Conservation (phyloP, 2,888 invertebrate species). For the Epinotia ramella region DNA sequence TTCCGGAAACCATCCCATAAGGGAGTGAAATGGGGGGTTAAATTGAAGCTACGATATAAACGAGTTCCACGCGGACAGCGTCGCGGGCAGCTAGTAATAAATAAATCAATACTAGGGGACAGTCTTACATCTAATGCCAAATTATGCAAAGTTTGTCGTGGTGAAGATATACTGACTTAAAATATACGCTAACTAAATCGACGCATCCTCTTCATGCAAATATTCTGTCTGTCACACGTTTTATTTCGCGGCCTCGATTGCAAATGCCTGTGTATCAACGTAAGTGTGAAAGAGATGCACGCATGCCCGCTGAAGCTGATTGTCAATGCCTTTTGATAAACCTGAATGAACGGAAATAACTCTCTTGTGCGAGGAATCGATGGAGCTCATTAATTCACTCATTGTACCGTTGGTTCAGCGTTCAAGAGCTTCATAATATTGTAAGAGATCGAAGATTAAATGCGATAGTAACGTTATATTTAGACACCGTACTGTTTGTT, state of each 20-base stretch:
- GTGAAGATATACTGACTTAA: too few species aligned
- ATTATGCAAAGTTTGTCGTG: too few species aligned
- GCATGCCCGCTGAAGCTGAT: neutral
- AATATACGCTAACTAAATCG: neutral
- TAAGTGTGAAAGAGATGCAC: conserved; percentile 26
- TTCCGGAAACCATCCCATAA: too few species aligned
- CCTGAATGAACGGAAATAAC: conserved; percentile 26
- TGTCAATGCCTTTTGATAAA: conserved; percentile 9
- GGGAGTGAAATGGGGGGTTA: too few species aligned
- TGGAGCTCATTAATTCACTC: conserved; percentile 18
- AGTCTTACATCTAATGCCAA: too few species aligned
- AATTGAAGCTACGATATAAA: too few species aligned
- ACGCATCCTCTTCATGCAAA: neutral
- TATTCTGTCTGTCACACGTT: neutral
- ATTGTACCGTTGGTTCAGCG: neutral
- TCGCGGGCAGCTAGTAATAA: too few species aligned
- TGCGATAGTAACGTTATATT: neutral
- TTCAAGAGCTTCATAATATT: neutral
- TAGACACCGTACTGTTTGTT: neutral
- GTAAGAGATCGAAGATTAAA: neutral
- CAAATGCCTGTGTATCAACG: conserved; percentile 30
- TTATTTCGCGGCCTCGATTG: conserved; percentile 8
- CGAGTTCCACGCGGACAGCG: too few species aligned
- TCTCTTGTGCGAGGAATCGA: conserved; percentile 13
- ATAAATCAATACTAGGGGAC: too few species aligned